Evolutionary conservation across 2,797 vertebrate species (phyloP), one percentile per base, ranked within the genome.

Genomic region (Sebastes oblongus): DNA sequence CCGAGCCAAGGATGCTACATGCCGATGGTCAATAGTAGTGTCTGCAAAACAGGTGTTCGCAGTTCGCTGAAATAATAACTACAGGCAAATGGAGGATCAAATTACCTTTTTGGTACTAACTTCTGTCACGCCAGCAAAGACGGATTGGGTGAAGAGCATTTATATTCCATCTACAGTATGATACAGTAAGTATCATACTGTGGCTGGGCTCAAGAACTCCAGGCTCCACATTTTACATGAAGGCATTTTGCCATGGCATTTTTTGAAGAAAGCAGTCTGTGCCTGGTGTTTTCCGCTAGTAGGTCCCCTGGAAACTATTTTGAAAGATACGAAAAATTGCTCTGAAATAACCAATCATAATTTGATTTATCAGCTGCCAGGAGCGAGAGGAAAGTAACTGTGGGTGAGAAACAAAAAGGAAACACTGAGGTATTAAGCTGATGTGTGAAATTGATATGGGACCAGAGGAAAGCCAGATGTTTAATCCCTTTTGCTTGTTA

Each of bases 281-380:
- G 68, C 32, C 39, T 86, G 72, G 62, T 85, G 69, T 86, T 93
- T 92, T 90, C 80, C 74, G 78, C 79, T 60, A 82, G 72, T 78
- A 42, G 71, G 78, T 83, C 77, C 81, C 75, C 65, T 88, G 76
- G 80, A 92, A 94, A 89, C 72, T 77, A 78, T 81, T 82, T 9
- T 55, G 76, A 90, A 85, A 84, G 72, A 92, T 88, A 87, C 3
- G 72, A 86, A 85, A 90, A 88, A 87, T 80, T 84, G 84, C 84
- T 86, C 81, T 46, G 71, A 90, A 94, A 92, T 84, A 91, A 89
- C 66, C 77, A 84, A 82, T 92, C 78, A 78, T 88, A 85, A 82
- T 80, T 80, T 65, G 81, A 88, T 91, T 92, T 86, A 94, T 93
- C 85, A 50, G 78, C 76, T 91, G 91, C 91, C 89, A 90, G 81